Base-by-base conservation (phyloP, 2,888 invertebrate genomes). In the Pemphredon lugubris region DNA sequence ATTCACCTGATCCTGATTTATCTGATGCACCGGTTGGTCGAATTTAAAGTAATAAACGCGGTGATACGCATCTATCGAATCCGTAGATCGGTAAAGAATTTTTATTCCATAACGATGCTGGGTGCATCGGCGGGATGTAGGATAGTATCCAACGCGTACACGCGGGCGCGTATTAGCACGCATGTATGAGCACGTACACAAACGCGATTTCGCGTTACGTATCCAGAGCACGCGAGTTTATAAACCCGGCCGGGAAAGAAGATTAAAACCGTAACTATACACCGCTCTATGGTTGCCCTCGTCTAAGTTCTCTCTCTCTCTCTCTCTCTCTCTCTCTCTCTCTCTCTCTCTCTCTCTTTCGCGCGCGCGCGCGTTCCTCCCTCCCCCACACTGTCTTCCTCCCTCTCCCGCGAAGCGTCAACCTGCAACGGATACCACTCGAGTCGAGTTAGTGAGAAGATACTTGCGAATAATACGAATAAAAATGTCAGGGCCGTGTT, bases 391-490 rank as follows among this genome's bases (percentile, higher is more conserved):
- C 44, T 45, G 9, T 32, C 42, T 55, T 14, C 9, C 30, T n/a
- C 32, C 14, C 11, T 6, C 14, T 5, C 26, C 20, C 16, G 9
- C 32, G 11, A 13, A 1, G 23, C 14, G 47, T 47, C 23, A 39
- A 30, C 30, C 16, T 37, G 30, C 23, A 21, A 21, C 18, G 60
- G 37, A 9, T 45, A 37, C 18, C 44, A 40, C 48, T 50, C 55
- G 55, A 57, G 32, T 51, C 14, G 21, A 51, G 50, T 40, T n/a
- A n/a, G 63, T 65, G 67, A 63, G 53, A 75, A 68, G 69, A 71
- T 78, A 72, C 74, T 75, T 45, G 60, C 58, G 60, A 75, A 79
- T 81, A 75, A 81, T 81, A 66, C 51, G 70, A 79, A 77, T 81
- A 75, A 79, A 81, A 81, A 75, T 77, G 67, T 50, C 47, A 55